Evolutionary conservation across 1,140 invertebrate genomes (phyloP).

Genomic region (Pseudomyrmex concolor): DNA sequence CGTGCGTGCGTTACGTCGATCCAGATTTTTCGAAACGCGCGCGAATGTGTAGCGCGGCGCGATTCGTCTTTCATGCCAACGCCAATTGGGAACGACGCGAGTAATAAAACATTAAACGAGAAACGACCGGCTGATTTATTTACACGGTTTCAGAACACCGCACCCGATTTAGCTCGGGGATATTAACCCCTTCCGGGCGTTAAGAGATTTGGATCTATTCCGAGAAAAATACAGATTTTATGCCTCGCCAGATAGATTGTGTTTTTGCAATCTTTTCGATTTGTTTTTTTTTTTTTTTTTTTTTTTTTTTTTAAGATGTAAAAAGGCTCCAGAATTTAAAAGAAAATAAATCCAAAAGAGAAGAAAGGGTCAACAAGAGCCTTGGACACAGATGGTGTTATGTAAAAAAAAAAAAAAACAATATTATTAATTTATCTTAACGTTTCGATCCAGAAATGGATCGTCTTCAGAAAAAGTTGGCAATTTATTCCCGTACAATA

Average conservation of each 20-base stretch:
- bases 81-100: conserved; percentile 6
- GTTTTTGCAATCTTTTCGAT: neutral
- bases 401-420: no score
- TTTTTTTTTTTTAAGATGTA: no score
- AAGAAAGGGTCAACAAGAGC: no score
- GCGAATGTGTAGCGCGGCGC: neutral
- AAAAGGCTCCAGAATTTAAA: no score
- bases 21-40: conserved; percentile 57
- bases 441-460: no score
- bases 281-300: no score
- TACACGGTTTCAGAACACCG: conserved; percentile 20
- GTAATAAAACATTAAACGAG: conserved; percentile 28
- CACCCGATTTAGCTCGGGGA: conserved; percentile 49
- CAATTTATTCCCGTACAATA: no score
- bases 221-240: conserved; percentile 26
- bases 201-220: conserved; percentile 29
- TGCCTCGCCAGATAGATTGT: neutral
- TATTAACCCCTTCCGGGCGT: conserved; percentile 42
- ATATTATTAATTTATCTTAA: no score
- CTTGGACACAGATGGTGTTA: no score
- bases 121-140: conserved; percentile 53
- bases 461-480: no score
- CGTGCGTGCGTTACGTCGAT: conserved; percentile 25
- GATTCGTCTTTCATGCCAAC: conserved; percentile 7
- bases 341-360: no score